These are phyloP conservation scores for Heloderma charlesbogerti DNA, from an alignment of 2,113 vertebrate genomes.

Conservation along the genomic window DNA sequence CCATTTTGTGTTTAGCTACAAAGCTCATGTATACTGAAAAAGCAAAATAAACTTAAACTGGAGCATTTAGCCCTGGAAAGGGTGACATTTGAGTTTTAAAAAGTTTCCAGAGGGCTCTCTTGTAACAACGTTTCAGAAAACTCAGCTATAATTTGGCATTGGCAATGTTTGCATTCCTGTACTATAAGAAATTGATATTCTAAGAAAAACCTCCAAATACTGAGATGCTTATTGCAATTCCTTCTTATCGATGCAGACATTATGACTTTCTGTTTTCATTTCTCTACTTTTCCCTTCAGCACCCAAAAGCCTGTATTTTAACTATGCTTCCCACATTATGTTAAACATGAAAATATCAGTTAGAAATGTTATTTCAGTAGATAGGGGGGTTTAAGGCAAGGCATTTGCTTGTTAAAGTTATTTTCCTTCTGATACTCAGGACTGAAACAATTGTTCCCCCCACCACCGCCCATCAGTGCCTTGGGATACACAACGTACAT, in stretches of 20 bases:
- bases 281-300: slow-evolving; percentile 42
- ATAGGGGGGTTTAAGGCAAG: slow-evolving; percentile 98
- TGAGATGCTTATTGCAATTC: slow-evolving; percentile 78
- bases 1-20: slow-evolving; percentile 17
- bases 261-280: slow-evolving; percentile 40
- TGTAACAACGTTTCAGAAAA: slow-evolving; percentile 49
- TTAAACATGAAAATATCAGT: slow-evolving; percentile 67
- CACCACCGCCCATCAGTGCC: slow-evolving; percentile 71
- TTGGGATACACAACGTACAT: slow-evolving; percentile 76
- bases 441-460: slow-evolving; percentile 54
- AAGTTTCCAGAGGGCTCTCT: slow-evolving; percentile 46
- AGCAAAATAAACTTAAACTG: slow-evolving; percentile 59
- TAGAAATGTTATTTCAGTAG: slow-evolving; percentile 79
- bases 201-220: slow-evolving; percentile 78
- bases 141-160: slow-evolving; percentile 69
- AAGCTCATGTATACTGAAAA: slow-evolving; percentile 29
- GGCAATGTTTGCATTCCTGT: slow-evolving; percentile 41
- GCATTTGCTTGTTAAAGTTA: slow-evolving; percentile 74
- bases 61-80: slow-evolving; percentile 47
- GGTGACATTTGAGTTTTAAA: neutral
- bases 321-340: slow-evolving; percentile 44
- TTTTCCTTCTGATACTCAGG: slow-evolving; percentile 66
- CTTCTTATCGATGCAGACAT: slow-evolving; percentile 62
- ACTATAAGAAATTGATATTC: slow-evolving; percentile 60
- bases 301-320: slow-evolving; percentile 41